These are phyloP conservation scores for Agrilus biguttatus DNA, from an alignment of 2,888 invertebrate genomes.

Conservation along the genomic window DNA sequence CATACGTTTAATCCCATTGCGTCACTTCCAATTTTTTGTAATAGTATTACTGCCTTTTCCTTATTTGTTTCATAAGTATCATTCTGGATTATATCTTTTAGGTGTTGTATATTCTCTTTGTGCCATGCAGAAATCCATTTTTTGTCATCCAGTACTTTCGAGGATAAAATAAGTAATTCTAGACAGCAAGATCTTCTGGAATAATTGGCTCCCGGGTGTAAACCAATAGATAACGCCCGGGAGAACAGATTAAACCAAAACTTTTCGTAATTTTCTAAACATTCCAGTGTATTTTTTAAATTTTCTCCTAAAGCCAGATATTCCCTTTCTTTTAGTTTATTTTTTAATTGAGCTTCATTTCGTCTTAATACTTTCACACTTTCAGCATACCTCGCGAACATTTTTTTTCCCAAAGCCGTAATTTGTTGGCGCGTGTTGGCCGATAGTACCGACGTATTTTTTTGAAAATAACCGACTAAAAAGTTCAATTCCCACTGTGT, in stretches of 20 bases:
- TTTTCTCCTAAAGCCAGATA: neutral
- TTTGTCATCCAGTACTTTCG: slow-evolving; percentile 23
- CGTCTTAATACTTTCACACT: slow-evolving; percentile 25
- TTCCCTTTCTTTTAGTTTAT: neutral
- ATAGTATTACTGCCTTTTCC: slow-evolving; percentile 42
- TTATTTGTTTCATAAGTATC: slow-evolving; percentile 74
- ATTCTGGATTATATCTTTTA: slow-evolving; percentile 17
- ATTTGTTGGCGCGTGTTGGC: slow-evolving; percentile 55
- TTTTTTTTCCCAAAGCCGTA: slow-evolving; percentile 58
- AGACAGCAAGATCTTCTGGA: slow-evolving; percentile 18
- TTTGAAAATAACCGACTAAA: slow-evolving; percentile 44
- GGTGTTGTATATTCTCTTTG: slow-evolving; percentile 18
- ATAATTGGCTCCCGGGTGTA: slow-evolving; percentile 21
- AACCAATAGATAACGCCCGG: slow-evolving; percentile 9
- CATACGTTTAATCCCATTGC: slow-evolving; percentile 23
- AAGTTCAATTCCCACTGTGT: slow-evolving; percentile 45
- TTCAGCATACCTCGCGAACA: slow-evolving; percentile 36
- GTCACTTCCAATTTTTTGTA: slow-evolving; percentile 28
- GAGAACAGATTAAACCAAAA: slow-evolving; percentile 13
- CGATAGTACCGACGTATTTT: slow-evolving; percentile 54
- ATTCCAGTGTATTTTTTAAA: neutral
- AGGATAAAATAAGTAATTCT: slow-evolving; percentile 17
- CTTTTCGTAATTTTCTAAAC: slow-evolving; percentile 9
- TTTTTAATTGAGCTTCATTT: slow-evolving; percentile 9
- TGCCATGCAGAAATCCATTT: slow-evolving; percentile 27